Percentiles rank a stretch among this genome's conserved stretches.
Evolutionary conservation across 2,888 invertebrate species (phyloP).

Genomic region (Megamerina dolium): DNA sequence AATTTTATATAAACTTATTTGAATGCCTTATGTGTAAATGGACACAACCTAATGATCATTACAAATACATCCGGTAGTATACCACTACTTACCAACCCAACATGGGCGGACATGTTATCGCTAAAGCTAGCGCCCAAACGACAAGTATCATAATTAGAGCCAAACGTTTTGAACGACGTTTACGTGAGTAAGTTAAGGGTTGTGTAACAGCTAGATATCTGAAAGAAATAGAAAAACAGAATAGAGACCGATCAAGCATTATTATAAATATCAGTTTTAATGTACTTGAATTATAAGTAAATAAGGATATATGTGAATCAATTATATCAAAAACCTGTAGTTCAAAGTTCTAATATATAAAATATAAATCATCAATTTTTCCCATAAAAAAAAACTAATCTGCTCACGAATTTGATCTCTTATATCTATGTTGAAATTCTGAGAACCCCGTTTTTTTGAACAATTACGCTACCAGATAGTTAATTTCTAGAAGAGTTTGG

Average conservation of each 20-base stretch:
- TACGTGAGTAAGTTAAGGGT: conserved; percentile 84
- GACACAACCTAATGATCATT: no score
- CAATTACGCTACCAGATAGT: no score
- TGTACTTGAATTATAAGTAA: background rate
- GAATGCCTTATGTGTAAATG: no score
- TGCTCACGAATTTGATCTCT: no score
- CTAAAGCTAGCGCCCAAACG: conserved; percentile 84
- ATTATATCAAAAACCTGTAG: background rate
- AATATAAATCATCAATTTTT: no score
- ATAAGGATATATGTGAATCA: conserved; percentile 5
- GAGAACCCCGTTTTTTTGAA: no score
- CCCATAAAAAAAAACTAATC: no score
- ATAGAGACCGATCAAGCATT: conserved; percentile 3
- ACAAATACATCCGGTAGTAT: no score
- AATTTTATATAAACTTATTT: no score
- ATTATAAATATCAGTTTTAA: background rate
- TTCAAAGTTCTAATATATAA: no score
- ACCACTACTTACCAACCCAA: conserved; percentile 82
- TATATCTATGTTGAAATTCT: no score
- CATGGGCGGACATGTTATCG: conserved; percentile 92
- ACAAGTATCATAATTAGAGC: conserved; percentile 81
- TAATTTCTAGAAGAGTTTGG: no score
- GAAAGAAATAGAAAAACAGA: conserved; percentile 10
- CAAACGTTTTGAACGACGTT: conserved; percentile 76
- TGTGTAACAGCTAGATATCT: conserved; percentile 89